These are phyloP conservation scores for Hyalella azteca DNA, from an alignment of 2,888 invertebrate genomes.

Conservation along the genomic window DNA sequence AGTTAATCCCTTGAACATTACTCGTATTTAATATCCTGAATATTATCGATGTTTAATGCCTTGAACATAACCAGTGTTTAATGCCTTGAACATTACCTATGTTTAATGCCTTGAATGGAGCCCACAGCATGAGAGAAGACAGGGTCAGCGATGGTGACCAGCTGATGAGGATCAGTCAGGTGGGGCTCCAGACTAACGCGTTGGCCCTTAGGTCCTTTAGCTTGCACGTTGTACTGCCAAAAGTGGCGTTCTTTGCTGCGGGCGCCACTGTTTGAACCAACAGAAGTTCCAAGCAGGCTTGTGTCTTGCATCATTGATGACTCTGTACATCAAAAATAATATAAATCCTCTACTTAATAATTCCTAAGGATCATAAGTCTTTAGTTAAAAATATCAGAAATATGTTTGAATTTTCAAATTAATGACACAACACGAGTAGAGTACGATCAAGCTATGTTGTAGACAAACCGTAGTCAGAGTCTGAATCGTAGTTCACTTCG, in stretches of 20 bases:
- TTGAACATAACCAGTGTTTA: too few relatives aligned
- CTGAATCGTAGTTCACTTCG: conserved; percentile 57
- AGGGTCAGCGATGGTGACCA: conserved; percentile 90
- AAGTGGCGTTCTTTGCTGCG: conserved; percentile 79
- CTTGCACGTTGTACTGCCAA: conserved; percentile 99
- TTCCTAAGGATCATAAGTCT: too few relatives aligned
- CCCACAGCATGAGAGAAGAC: conserved; percentile 89
- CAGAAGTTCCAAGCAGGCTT: background rate
- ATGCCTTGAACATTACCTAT: conserved; percentile 73
- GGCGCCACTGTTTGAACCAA: conserved; percentile 31
- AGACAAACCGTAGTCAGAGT: conserved; percentile 55
- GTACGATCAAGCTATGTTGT: too few relatives aligned
- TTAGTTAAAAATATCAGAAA: too few relatives aligned
- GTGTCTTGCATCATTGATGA: background rate
- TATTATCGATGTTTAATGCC: too few relatives aligned
- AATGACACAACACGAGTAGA: too few relatives aligned
- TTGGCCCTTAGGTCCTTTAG: conserved; percentile 96
- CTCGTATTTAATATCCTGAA: too few relatives aligned
- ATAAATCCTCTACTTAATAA: too few relatives aligned
- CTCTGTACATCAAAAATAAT: too few relatives aligned
- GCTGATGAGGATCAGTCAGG: conserved; percentile 87
- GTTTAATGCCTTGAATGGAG: conserved; percentile 86
- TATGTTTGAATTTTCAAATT: too few relatives aligned
- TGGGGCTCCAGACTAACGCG: conserved; percentile 82
- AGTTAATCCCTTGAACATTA: too few relatives aligned